Conservation (phyloP, 2,797 vertebrate species). For the Dallia pectoralis region DNA sequence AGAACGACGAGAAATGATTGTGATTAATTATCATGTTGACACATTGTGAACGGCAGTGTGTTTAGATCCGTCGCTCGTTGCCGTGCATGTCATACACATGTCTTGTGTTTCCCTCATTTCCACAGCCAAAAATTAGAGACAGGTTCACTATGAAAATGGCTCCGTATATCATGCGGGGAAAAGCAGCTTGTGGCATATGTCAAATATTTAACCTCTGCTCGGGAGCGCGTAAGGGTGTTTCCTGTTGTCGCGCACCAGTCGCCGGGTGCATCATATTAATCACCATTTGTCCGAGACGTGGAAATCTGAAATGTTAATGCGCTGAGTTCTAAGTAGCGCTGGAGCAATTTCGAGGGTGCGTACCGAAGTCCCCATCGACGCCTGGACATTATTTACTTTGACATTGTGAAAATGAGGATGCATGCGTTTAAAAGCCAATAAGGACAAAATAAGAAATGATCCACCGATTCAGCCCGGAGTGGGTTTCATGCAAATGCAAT, state of each 20-base stretch:
- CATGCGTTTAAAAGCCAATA: constrained; percentile 45
- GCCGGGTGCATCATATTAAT: constrained; percentile 49
- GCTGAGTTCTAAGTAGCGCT: constrained; percentile 50
- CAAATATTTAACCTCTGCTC: constrained; percentile 15
- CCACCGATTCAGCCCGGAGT: constrained; percentile 10
- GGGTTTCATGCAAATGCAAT: constrained; percentile 22
- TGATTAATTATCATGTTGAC: background rate
- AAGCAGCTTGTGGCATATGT: background rate
- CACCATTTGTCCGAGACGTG: constrained; percentile 48
- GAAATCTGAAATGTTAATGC: constrained; percentile 58
- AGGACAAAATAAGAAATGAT: constrained; percentile 38
- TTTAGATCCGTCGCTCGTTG: background rate
- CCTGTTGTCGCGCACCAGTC: constrained; percentile 36
- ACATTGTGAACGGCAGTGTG: background rate
- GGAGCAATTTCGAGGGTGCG: constrained; percentile 49
- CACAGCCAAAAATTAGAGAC: background rate
- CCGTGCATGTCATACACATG: background rate
- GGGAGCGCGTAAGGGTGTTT: constrained; percentile 14
- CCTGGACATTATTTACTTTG: constrained; percentile 60
- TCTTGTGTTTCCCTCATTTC: background rate
- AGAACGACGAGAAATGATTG: background rate
- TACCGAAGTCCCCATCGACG: constrained; percentile 52
- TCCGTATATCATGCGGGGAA: background rate
- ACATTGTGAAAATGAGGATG: constrained; percentile 60
- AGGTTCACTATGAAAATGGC: background rate